A percentile compares a stretch with the other conserved stretches of the same genome.
phyloP scores from a whole-genome alignment of 2,888 invertebrate species.

The Busseola fusca region DNA sequence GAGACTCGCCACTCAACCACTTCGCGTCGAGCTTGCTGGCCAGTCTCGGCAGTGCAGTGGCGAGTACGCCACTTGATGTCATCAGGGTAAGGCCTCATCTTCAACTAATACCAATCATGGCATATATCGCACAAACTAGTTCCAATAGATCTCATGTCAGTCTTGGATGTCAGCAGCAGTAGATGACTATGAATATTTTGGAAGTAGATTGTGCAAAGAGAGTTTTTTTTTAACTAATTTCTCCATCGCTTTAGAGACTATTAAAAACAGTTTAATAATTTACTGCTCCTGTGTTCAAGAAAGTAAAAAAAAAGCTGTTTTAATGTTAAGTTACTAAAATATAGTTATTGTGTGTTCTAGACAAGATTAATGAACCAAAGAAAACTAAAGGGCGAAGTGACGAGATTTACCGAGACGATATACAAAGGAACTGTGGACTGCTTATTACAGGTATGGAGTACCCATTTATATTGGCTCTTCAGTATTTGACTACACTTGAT shows the following conservation, averaged over 20 bases:
- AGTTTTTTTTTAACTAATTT: too few relatives aligned
- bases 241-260: too few relatives aligned
- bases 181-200: not conserved
- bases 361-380: constrained; percentile 98
- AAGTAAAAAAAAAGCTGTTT: not conserved
- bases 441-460: constrained; percentile 90
- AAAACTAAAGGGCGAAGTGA: constrained; percentile 82
- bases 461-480: not conserved
- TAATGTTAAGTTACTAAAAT: not conserved
- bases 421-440: constrained; percentile 96
- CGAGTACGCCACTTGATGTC: constrained; percentile 98
- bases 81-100: constrained; percentile 91
- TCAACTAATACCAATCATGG: not conserved
- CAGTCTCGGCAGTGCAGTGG: constrained; percentile 97
- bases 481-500: not conserved
- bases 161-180: not conserved
- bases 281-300: not conserved
- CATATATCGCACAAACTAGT: not conserved
- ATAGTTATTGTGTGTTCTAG: constrained; percentile 86
- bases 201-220: not conserved
- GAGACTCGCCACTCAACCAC: constrained; percentile 95
- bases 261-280: not conserved
- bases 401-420: constrained; percentile 79
- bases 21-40: constrained; percentile 97
- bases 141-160: too few relatives aligned